A percentile compares a stretch with the other conserved stretches of the same genome.
phyloP scores from a whole-genome alignment of 92 coral and sea anemone genomes.

The Zoanthus sociatus region DNA sequence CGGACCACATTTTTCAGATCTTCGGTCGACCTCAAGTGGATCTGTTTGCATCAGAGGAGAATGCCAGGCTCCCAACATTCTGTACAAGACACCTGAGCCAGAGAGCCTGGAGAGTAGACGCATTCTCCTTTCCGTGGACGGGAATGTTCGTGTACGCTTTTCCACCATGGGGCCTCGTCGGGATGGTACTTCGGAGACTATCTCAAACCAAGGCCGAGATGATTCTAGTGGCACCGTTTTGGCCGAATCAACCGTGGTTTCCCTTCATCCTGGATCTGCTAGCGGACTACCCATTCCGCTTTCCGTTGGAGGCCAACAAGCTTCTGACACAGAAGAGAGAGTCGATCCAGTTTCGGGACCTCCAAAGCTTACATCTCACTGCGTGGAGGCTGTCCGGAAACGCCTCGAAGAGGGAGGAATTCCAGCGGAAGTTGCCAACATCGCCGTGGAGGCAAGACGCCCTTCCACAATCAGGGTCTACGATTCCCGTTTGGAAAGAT shows the following conservation, averaged over 20 bases:
- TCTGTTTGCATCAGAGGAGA: slow-evolving; percentile 48
- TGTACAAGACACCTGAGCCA: slow-evolving; percentile 40
- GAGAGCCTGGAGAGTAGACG: slow-evolving; percentile 51
- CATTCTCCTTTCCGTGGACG: slow-evolving; percentile 44
- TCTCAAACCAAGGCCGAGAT: slow-evolving; percentile 26
- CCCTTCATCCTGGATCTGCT: slow-evolving; percentile 41
- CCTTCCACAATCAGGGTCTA: no score
- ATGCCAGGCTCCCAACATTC: slow-evolving; percentile 43
- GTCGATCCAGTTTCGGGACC: slow-evolving; percentile 37
- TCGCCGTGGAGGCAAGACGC: neutral
- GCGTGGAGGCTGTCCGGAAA: slow-evolving; percentile 50
- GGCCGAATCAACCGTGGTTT: slow-evolving; percentile 62
- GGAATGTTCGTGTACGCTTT: slow-evolving; percentile 36
- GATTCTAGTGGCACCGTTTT: slow-evolving; percentile 39
- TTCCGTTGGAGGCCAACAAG: slow-evolving; percentile 21
- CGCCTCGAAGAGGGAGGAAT: slow-evolving; percentile 39
- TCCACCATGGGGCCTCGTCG: slow-evolving; percentile 51
- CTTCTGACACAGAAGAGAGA: slow-evolving; percentile 41
- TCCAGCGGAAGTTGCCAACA: slow-evolving; percentile 52
- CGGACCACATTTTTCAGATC: slow-evolving; percentile 12
- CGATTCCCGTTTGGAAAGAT: no score
- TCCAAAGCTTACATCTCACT: slow-evolving; percentile 38
- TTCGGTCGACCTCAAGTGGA: slow-evolving; percentile 46
- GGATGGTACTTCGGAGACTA: slow-evolving; percentile 44
- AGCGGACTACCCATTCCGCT: slow-evolving; percentile 45